Conservation (phyloP, 1,140 invertebrate species). For the Camponotus floridanus region DNA sequence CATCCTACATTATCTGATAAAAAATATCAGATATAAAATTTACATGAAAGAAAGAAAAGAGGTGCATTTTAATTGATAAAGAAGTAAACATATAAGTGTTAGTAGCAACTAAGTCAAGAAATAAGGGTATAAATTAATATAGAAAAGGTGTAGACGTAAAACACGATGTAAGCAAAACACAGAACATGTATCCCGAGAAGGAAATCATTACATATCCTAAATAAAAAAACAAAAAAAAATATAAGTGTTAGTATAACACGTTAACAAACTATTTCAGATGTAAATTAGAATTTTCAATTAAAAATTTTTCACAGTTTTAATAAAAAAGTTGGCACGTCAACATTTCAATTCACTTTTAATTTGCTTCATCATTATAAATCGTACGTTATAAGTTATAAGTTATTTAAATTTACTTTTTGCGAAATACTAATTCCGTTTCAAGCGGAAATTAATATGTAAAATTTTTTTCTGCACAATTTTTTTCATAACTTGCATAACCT, state of each 20-base stretch:
- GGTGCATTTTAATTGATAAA: too few relatives aligned
- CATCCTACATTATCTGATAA: background rate
- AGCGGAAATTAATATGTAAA: background rate
- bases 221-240: too few relatives aligned
- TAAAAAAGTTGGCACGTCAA: background rate
- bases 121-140: too few relatives aligned
- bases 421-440: background rate
- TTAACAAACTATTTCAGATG: too few relatives aligned
- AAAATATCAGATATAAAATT: background rate
- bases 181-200: too few relatives aligned
- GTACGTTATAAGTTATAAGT: background rate
- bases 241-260: background rate
- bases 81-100: background rate
- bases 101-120: too few relatives aligned
- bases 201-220: too few relatives aligned
- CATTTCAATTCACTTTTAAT: background rate
- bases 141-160: too few relatives aligned
- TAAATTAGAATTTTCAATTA: too few relatives aligned
- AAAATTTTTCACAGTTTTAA: background rate
- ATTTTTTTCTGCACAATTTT: background rate
- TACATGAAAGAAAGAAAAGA: background rate
- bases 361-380: background rate
- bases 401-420: background rate
- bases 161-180: too few relatives aligned
- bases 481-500: too few relatives aligned